Conservation (phyloP, 2,113 vertebrate genomes). For the Indicator indicator region DNA sequence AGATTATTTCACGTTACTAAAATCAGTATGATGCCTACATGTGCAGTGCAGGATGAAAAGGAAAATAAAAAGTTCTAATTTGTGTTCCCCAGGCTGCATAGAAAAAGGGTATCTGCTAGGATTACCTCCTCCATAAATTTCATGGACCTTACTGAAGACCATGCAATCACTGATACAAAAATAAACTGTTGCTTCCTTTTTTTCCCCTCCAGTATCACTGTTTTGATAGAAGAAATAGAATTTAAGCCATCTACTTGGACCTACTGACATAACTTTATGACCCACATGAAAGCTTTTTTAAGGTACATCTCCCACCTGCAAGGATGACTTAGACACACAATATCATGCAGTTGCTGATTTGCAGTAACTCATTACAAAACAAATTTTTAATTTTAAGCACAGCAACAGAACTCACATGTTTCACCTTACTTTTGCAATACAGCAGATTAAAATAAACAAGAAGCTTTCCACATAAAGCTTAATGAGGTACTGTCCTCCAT, state of each 20-base stretch:
- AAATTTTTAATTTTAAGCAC: background rate
- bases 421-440: background rate
- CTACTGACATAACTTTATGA: background rate
- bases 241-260: background rate
- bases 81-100: background rate
- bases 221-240: background rate
- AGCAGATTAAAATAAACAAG: background rate
- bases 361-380: background rate
- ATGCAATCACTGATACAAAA: background rate
- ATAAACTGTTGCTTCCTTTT: background rate
- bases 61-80: background rate
- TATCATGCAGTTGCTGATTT: background rate
- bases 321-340: background rate
- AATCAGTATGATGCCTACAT: background rate
- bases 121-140: background rate
- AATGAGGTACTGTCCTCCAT: background rate
- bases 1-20: background rate
- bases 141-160: background rate
- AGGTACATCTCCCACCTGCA: background rate
- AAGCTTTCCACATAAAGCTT: background rate
- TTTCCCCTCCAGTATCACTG: background rate
- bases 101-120: background rate
- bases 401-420: background rate
- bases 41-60: background rate
- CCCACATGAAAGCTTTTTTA: background rate